Percentiles rank a stretch among this genome's conserved stretches.
Conservation (phyloP, 2,888 invertebrate genomes). For the Rhogogaster chlorosoma region DNA sequence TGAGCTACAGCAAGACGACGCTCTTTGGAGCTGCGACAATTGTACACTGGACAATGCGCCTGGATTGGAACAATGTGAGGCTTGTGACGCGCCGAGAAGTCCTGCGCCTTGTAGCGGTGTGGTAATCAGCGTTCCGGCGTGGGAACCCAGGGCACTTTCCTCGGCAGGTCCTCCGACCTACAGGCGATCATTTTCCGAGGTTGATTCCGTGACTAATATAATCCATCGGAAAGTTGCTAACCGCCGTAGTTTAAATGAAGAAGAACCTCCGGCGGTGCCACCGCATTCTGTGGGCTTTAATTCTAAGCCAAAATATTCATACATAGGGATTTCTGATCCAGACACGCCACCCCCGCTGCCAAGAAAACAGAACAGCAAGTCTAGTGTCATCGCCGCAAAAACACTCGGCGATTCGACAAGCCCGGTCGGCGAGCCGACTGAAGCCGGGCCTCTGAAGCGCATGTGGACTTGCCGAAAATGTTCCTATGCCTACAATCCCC, state of each 20-base stretch:
- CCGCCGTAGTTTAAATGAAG: slow-evolving; percentile 78
- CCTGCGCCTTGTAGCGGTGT: slow-evolving; percentile 78
- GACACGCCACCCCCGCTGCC: slow-evolving; percentile 75
- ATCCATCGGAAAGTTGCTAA: slow-evolving; percentile 78
- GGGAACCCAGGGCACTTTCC: slow-evolving; percentile 75
- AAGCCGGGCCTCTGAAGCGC: slow-evolving; percentile 75
- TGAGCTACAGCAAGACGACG: slow-evolving; percentile 74
- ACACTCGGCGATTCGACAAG: slow-evolving; percentile 73
- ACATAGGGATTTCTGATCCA: slow-evolving; percentile 74
- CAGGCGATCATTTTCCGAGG: slow-evolving; percentile 77
- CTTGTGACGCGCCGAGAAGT: slow-evolving; percentile 86
- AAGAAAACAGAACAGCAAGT: slow-evolving; percentile 73
- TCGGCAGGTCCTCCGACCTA: slow-evolving; percentile 75
- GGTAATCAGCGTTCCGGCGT: slow-evolving; percentile 78
- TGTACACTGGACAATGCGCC: slow-evolving; percentile 88
- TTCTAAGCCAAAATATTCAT: slow-evolving; percentile 74
- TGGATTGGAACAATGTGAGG: slow-evolving; percentile 85
- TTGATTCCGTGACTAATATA: slow-evolving; percentile 73
- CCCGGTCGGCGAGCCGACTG: slow-evolving; percentile 67
- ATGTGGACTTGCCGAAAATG: slow-evolving; percentile 95
- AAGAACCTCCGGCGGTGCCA: slow-evolving; percentile 81
- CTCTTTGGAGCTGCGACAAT: slow-evolving; percentile 85
- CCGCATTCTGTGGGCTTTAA: slow-evolving; percentile 75
- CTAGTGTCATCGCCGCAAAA: slow-evolving; percentile 64
- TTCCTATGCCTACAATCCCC: slow-evolving; percentile 92